Conservation (phyloP, 2,113 vertebrate species). For the Progne subis region DNA sequence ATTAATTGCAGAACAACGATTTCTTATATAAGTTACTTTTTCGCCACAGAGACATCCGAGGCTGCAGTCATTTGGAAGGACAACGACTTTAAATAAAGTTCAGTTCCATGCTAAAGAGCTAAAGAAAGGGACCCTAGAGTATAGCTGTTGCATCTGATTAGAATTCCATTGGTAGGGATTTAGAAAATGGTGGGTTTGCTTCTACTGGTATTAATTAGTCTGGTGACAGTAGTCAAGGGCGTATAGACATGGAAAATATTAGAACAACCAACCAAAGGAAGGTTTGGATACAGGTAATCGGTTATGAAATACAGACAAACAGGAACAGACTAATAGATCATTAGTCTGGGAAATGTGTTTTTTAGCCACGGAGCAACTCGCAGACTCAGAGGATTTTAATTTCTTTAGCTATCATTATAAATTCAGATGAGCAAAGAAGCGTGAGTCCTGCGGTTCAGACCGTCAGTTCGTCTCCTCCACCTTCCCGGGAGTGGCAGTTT, state of each 20-base stretch:
- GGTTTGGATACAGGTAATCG: not conserved
- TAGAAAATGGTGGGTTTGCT: not conserved
- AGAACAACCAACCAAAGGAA: not conserved
- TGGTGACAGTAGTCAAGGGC: not conserved
- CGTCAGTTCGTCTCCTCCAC: accelerated
- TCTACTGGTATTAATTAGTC: not conserved
- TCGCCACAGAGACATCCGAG: not conserved
- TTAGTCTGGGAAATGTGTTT: not conserved
- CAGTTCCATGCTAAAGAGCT: not conserved
- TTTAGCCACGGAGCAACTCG: not conserved
- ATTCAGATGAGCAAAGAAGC: not conserved
- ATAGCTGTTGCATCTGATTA: not conserved
- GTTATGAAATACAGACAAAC: not conserved
- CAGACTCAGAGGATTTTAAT: not conserved
- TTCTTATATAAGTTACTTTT: not conserved
- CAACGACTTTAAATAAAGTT: not conserved
- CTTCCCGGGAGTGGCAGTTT: not conserved
- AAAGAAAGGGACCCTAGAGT: not conserved
- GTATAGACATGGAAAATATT: not conserved
- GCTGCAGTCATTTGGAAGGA: not conserved
- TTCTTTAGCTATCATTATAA: not conserved
- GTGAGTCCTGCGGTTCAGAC: not conserved
- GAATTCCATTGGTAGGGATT: not conserved
- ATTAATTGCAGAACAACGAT: not conserved
- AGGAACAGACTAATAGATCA: not conserved